These are phyloP conservation scores for Chrysolina haemoptera DNA, from an alignment of 2,888 invertebrate species.

Conservation along the genomic window DNA sequence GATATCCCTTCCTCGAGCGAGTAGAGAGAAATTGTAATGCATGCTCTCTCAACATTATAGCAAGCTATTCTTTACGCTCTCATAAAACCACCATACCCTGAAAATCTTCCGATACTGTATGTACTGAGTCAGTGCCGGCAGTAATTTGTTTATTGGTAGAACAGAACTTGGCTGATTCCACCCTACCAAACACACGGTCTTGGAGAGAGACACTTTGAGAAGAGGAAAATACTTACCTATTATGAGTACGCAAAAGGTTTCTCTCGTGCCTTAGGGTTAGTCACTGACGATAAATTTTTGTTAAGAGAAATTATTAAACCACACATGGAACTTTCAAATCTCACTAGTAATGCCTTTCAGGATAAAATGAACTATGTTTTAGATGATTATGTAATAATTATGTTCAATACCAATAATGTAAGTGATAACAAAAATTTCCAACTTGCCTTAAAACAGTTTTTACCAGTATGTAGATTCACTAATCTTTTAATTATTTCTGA, in stretches of 20 bases:
- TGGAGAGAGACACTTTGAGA: neutral
- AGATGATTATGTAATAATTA: too few species aligned
- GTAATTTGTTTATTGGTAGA: too few species aligned
- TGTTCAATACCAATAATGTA: too few species aligned
- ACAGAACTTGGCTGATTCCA: neutral
- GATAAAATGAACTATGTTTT: neutral
- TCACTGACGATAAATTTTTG: neutral
- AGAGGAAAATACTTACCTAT: neutral
- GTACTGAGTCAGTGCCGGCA: too few species aligned
- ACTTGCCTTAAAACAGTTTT: neutral
- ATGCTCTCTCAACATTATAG: too few species aligned
- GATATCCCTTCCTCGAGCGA: too few species aligned
- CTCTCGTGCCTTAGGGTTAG: too few species aligned
- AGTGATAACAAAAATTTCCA: neutral
- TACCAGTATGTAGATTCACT: neutral
- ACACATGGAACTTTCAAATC: neutral
- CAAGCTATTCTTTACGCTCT: too few species aligned
- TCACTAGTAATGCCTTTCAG: neutral
- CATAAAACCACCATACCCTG: too few species aligned
- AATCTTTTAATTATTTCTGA: neutral
- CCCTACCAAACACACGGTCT: neutral
- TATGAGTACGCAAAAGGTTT: slow-evolving; percentile 6
- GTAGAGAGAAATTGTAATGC: too few species aligned
- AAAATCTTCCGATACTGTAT: too few species aligned
- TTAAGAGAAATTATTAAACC: neutral